These are phyloP conservation scores for Pogonus chalceus DNA, from an alignment of 1,140 invertebrate species.

Conservation along the genomic window DNA sequence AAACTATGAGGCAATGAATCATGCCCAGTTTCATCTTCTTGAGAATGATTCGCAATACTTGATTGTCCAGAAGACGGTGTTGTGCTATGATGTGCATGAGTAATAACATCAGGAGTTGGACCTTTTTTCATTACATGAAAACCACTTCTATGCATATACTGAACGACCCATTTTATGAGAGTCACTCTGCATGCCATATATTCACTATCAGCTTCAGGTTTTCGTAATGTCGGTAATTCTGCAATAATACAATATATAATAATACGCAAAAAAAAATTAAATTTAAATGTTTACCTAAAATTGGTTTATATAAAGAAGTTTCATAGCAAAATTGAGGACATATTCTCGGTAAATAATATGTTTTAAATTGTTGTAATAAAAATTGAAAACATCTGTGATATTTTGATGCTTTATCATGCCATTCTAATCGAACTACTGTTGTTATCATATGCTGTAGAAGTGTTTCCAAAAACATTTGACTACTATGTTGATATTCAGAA, in stretches of 20 bases:
- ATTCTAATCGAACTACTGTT: conserved; percentile 78
- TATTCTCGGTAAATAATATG: conserved; percentile 80
- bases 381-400: conserved; percentile 81
- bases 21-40: conserved; percentile 28
- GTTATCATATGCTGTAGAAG: conserved; percentile 86
- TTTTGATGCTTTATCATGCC: conserved; percentile 71
- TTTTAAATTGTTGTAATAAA: conserved; percentile 85
- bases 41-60: not conserved
- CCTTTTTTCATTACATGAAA: conserved; percentile 42
- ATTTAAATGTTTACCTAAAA: conserved; percentile 51
- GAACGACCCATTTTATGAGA: conserved; percentile 82
- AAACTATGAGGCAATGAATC: conserved; percentile 26
- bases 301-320: conserved; percentile 80
- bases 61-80: not conserved
- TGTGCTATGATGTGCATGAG: not conserved
- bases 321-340: conserved; percentile 79
- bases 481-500: conserved; percentile 64
- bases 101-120: not conserved
- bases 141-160: conserved; percentile 53
- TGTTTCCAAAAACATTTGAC: conserved; percentile 78
- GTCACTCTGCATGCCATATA: conserved; percentile 66
- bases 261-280: not conserved
- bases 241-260: conserved; percentile 22
- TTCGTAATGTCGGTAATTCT: conserved; percentile 46
- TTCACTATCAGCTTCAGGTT: conserved; percentile 51